Conservation (phyloP, 1,140 invertebrate species). For the Rhyacophila brunnea region DNA sequence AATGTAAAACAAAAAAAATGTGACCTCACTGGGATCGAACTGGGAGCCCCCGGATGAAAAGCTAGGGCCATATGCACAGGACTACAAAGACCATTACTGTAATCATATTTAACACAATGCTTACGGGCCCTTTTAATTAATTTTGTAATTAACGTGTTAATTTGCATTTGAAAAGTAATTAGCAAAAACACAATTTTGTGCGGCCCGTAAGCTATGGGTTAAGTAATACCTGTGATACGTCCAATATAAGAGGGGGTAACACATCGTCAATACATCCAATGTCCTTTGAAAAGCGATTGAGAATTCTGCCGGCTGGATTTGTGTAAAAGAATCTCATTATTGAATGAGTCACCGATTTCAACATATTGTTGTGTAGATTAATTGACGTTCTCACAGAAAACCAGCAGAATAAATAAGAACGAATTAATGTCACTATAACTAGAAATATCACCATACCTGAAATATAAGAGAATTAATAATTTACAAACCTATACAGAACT, state of each 20-base stretch:
- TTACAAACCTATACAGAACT: too few relatives aligned
- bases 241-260: slow-evolving; percentile 13
- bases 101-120: too few relatives aligned
- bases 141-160: too few relatives aligned
- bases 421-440: slow-evolving; percentile 44
- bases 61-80: too few relatives aligned
- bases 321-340: slow-evolving; percentile 66
- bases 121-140: too few relatives aligned
- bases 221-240: slow-evolving; percentile 24
- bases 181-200: too few relatives aligned
- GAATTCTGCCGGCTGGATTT: slow-evolving; percentile 54
- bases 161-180: too few relatives aligned
- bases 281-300: slow-evolving; percentile 56
- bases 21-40: too few relatives aligned
- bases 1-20: too few relatives aligned
- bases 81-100: too few relatives aligned
- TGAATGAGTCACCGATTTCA: slow-evolving; percentile 58
- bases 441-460: slow-evolving; percentile 26
- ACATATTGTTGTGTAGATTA: slow-evolving; percentile 69
- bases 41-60: too few relatives aligned
- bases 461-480: slow-evolving; percentile 8
- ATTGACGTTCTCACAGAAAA: slow-evolving; percentile 64
- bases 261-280: slow-evolving; percentile 29
- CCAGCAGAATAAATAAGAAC: slow-evolving; percentile 58
- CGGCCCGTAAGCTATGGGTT: too few relatives aligned